Base-by-base conservation (phyloP, 2,113 vertebrate genomes). In the Artemisiospiza belli region DNA sequence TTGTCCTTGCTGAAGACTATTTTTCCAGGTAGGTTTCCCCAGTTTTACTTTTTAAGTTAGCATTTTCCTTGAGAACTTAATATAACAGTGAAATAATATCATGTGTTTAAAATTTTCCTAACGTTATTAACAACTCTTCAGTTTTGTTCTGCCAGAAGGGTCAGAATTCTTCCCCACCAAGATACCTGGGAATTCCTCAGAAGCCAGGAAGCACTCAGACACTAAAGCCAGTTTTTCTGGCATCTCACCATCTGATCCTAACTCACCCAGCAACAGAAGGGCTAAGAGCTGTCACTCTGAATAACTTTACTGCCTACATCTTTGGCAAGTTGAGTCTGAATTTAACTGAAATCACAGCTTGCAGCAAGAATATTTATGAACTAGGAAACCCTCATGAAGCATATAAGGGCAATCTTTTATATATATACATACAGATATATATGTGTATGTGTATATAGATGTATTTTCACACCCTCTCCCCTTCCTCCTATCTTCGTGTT, bases 331-430 rank as follows among this genome's bases (percentile, higher is more conserved):
- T 1, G 1, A 64, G 17, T 64, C 83, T 91, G 94, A 91, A 95
- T 92, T 85, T 85, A 83, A 89, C 79, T 78, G 47, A 94, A 96
- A 94, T 89, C 61, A 75, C 92, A 84, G 66, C 69, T 94, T 92
- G 85, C 70, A 90, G 41, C 19, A 84, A 83, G 94, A 96, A 90
- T 90, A 84, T 92, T 94, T 95, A 93, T 89, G 80, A 87, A 82
- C 73, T 62, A 95, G 94, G 94, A 94, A 97, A 81, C 73, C 90
- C 86, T 89, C 61, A 66, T 81, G 76, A 58, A 92, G 41, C 1
- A 0, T 87, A 55, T 67, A 95, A 84, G 80, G 83, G 61, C 69
- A 81, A 75, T 81, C 31, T 64, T 55, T 19, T 66, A 6, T 39
- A 12, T 39, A 43, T 52, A 62, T 17, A 28, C 5, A 6, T 24